Evolutionary conservation across 1,140 invertebrate species (phyloP), one percentile per base, ranked within the genome.

Genomic region (Listronotus oregonensis): DNA sequence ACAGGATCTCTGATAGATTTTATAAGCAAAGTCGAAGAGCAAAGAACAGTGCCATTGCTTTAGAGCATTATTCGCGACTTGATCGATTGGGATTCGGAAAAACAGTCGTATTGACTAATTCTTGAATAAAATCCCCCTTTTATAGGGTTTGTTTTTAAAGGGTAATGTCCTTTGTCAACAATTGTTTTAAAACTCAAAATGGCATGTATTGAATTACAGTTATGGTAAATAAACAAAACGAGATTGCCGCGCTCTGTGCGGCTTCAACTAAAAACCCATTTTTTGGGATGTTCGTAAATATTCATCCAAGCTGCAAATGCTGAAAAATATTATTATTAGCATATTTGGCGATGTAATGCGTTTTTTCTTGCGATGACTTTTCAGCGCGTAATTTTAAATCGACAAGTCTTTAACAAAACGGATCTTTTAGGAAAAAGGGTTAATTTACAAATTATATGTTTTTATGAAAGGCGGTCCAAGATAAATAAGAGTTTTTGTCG

Each of bases 1-100:
- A 74, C 72, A 69, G 71, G 67, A 73, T 71, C 69, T 68, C 72
- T 61, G 55, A 69, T 71, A 71, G 69, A 71, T 75, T 75, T 75
- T 74, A 75, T 74, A 74, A 74, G 67, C 68, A 65, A 65, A 58
- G 43, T 58, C 46, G 55, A 56, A 50, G 44, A 69, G 63, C 59
- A 55, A 67, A 60, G 63, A 62, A 60, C 55, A 63, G 65, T 70
- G 59, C 55, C 66, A 70, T 70, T 73, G 67, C 62, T 73, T 70
- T 69, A 58, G 39, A 69, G 68, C 67, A 69, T 69, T 66, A 59
- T 51, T 54, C 56, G 21, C 15, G 64, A 70, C 59, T 74, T 75
- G 72, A 75, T 74, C 71, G 71, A 75, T 72, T 71, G 68, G 65
- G 58, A 60, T 62, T 64, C 57, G 64, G 67, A 63, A 73, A 73